Evolutionary conservation across 1,140 invertebrate genomes (phyloP).

Genomic region (Pseudobourletiella spinata): DNA sequence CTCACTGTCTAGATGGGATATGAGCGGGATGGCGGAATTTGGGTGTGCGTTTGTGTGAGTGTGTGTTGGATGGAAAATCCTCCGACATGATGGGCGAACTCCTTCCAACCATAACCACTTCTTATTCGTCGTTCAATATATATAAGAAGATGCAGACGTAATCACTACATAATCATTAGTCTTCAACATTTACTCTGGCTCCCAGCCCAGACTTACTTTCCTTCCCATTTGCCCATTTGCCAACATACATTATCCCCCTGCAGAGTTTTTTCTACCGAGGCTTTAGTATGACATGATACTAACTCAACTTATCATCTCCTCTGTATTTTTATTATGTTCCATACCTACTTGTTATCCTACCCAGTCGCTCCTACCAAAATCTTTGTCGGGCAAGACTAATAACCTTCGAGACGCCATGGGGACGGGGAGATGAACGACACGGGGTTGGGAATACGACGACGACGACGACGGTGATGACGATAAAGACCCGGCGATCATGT

Average conservation of each 20-base stretch:
- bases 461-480: too few relatives aligned
- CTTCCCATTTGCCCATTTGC: conserved; percentile 8
- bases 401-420: too few relatives aligned
- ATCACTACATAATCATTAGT: conserved; percentile 10
- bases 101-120: too few relatives aligned
- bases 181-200: conserved; percentile 6
- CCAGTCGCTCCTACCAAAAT: neutral
- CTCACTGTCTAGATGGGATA: too few relatives aligned
- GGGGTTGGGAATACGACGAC: too few relatives aligned
- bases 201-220: neutral
- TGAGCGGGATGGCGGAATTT: neutral
- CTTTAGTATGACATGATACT: neutral
- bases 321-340: neutral
- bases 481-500: too few relatives aligned
- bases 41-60: neutral
- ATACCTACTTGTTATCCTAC: conserved; percentile 1
- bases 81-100: too few relatives aligned
- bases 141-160: neutral
- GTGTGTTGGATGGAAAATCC: neutral
- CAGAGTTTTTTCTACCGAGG: neutral
- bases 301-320: neutral
- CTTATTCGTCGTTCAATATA: too few relatives aligned
- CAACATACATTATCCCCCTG: conserved; percentile 1
- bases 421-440: too few relatives aligned
- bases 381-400: neutral